Base-by-base conservation (phyloP, 2,888 invertebrate genomes). In the Aleiodes leptofemur region DNA sequence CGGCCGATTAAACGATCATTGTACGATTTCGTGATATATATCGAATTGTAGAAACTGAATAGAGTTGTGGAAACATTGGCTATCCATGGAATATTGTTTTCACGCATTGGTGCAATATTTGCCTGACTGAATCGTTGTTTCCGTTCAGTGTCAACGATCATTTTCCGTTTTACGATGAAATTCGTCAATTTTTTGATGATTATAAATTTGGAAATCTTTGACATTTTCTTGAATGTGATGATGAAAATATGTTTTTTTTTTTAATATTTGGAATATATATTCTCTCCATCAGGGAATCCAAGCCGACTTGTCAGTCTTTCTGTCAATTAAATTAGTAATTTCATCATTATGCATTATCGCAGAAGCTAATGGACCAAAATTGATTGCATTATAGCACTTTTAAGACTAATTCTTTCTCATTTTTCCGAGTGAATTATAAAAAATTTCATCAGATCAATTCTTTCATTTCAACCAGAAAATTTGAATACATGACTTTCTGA, bases 1-100 rank as follows among this genome's bases (percentile, higher is more conserved):
- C 84, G 87, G 83, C 86, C 87, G 88, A 89, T 89, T 88, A 86
- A 89, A 87, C 86, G 87, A 87, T 88, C 86, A 86, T 85, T 85
- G 85, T 84, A 80, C 80, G 83, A 85, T 83, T 82, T 72, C 77
- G 78, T 81, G 81, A 81, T 82, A 80, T 43, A 43, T 79, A 81
- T 79, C 76, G 78, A 72, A 76, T 72, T 74, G 69, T 72, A 69
- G 31, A 76, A 69, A 57, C 56, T 69, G 31, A 68, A 66, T 55
- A 68, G 61, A 43, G 48, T 43, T 64, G 64, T 64, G 43, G 50
- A 53, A 16, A 53, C 14, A 53, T 53, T 73, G 78, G 76, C 72
- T 79, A 80, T 80, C 79, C 78, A 76, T 78, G 80, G 83, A 86
- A 86, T 86, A 87, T 86, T 85, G 84, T 84, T 83, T 83, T 83